Percentiles rank a stretch among this genome's conserved stretches.
Conservation (phyloP, 2,888 invertebrate species). For the Ecliptopera silaceata region DNA sequence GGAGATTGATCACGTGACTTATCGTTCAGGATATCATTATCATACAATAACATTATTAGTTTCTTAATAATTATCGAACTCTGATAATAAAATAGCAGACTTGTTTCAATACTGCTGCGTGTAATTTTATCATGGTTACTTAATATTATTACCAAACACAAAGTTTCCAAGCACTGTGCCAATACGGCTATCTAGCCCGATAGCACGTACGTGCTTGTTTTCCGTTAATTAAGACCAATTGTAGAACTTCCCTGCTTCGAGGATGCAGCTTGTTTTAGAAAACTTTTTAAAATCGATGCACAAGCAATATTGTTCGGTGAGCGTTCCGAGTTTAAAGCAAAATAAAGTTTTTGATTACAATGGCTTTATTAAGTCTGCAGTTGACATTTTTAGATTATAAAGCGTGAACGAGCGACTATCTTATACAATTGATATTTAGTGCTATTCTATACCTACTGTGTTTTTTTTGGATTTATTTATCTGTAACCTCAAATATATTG, state of each 20-base stretch:
- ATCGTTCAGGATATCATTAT: too few species aligned
- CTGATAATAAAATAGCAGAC: too few species aligned
- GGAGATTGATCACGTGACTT: too few species aligned
- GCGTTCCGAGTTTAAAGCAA: background rate
- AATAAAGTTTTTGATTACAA: background rate
- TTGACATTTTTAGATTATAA: background rate
- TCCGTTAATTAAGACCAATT: constrained; percentile 64
- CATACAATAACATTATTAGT: too few species aligned
- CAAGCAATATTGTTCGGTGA: constrained; percentile 16
- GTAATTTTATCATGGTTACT: background rate
- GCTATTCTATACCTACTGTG: too few species aligned
- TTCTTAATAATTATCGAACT: too few species aligned
- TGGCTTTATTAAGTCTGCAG: background rate
- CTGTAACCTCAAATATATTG: too few species aligned
- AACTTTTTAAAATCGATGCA: constrained; percentile 26
- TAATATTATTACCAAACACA: background rate
- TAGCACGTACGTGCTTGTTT: constrained; percentile 44
- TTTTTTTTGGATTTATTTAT: too few species aligned
- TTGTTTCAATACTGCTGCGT: too few species aligned
- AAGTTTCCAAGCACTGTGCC: constrained; percentile 20
- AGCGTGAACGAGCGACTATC: too few species aligned
- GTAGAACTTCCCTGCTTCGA: constrained; percentile 49
- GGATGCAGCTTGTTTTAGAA: constrained; percentile 29
- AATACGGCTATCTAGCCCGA: constrained; percentile 24
- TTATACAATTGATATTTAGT: too few species aligned